Conservation (phyloP, 2,888 invertebrate genomes). For the Perizoma flavofasciatum region DNA sequence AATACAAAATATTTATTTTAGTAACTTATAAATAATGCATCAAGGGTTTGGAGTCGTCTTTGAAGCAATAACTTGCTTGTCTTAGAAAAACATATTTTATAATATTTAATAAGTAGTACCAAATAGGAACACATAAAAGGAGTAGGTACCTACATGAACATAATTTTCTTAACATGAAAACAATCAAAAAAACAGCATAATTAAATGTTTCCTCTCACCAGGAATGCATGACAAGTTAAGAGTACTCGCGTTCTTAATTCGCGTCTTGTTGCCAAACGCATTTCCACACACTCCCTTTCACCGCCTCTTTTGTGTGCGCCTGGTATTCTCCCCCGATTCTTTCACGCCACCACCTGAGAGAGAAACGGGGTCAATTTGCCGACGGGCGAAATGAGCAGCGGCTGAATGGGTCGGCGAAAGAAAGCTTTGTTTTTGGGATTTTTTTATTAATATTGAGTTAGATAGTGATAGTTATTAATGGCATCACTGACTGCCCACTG, state of each 20-base stretch:
- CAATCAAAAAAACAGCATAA: slow-evolving; percentile 12
- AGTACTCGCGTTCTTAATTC: slow-evolving; percentile 19
- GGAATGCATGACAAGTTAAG: slow-evolving; percentile 20
- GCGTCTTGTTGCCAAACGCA: slow-evolving; percentile 24
- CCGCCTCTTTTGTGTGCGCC: slow-evolving; percentile 60
- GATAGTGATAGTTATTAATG: neutral
- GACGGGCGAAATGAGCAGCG: slow-evolving; percentile 53
- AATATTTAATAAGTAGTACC: too few species aligned
- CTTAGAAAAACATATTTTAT: too few species aligned
- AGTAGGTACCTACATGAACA: too few species aligned
- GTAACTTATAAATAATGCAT: too few species aligned
- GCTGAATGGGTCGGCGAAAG: slow-evolving; percentile 35
- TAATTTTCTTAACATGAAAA: too few species aligned
- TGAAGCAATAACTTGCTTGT: too few species aligned
- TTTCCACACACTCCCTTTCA: slow-evolving; percentile 34
- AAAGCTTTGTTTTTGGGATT: slow-evolving; percentile 23
- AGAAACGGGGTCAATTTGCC: slow-evolving; percentile 63
- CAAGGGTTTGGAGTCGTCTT: too few species aligned
- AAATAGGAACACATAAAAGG: too few species aligned
- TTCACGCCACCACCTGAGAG: slow-evolving; percentile 54
- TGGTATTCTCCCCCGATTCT: slow-evolving; percentile 63
- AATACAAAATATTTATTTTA: too few species aligned
- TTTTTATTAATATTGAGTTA: slow-evolving; percentile 14
- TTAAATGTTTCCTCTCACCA: slow-evolving; percentile 14
- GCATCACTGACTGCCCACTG: too few species aligned